Percentiles rank a stretch among this genome's conserved stretches.
Conservation (phyloP, 2,113 vertebrate species). For the Sphaerodactylus townsendi region DNA sequence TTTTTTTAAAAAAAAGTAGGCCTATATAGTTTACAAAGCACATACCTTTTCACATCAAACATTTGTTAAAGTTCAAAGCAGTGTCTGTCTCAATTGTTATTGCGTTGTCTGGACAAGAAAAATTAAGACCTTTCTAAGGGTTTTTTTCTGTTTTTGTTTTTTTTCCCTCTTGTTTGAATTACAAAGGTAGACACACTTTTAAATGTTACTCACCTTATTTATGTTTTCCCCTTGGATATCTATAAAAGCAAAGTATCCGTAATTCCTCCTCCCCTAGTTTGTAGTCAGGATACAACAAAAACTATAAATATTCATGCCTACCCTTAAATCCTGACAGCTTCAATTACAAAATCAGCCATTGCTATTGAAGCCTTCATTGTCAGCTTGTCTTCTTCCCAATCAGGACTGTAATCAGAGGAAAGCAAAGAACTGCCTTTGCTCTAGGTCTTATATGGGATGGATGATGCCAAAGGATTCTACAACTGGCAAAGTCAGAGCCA, state of each 20-base stretch:
- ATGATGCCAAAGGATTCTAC: constrained; percentile 83
- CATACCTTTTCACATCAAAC: constrained; percentile 17
- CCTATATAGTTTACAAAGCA: neutral
- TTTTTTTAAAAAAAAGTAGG: neutral
- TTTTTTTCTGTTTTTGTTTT: neutral
- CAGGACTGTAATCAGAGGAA: constrained; percentile 8
- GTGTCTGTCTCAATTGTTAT: neutral
- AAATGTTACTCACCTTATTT: constrained; percentile 24
- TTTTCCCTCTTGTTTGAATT: neutral
- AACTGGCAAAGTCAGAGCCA: constrained; percentile 81
- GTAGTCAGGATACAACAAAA: constrained; percentile 19
- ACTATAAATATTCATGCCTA: constrained; percentile 37
- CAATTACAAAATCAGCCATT: neutral
- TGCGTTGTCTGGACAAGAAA: constrained; percentile 12
- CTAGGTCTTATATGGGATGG: constrained; percentile 90
- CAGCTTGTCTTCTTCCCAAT: neutral
- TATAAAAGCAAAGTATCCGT: constrained; percentile 27
- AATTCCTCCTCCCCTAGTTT: neutral
- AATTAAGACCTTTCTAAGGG: constrained; percentile 18
- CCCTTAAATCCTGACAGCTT: constrained; percentile 1
- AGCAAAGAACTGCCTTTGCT: constrained; percentile 10
- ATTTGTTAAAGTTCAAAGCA: neutral
- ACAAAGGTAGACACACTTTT: constrained; percentile 18
- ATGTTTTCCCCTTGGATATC: constrained; percentile 18
- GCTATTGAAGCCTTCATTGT: constrained; percentile 42